Percentiles rank a stretch among this genome's conserved stretches.
These are phyloP conservation scores for Lophura swinhoii DNA, from an alignment of 2,797 vertebrate genomes.

Conservation along the genomic window DNA sequence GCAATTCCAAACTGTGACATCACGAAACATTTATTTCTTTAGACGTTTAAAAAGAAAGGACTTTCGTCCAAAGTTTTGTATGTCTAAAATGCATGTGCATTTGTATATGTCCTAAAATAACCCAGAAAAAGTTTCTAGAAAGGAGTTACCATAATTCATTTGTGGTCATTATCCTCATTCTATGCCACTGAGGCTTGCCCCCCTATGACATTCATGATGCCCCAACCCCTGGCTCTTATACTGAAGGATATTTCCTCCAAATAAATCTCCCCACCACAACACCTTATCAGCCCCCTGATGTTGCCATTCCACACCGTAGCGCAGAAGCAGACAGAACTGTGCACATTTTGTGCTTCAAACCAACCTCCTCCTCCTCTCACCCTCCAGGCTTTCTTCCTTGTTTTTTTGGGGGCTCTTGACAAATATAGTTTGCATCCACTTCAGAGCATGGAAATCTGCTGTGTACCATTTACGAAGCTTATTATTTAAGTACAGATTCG, in stretches of 20 bases:
- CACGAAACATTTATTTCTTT: not conserved
- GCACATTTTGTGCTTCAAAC: not conserved
- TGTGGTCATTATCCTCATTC: not conserved
- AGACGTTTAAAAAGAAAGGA: not conserved
- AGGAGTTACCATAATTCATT: not conserved
- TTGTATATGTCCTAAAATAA: not conserved
- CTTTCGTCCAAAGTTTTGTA: not conserved
- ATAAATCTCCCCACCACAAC: not conserved
- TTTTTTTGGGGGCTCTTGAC: not conserved
- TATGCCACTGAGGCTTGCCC: not conserved
- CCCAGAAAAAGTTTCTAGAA: accelerated
- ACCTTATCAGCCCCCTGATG: not conserved
- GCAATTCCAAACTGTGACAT: not conserved
- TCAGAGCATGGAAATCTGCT: not conserved
- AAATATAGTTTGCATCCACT: not conserved
- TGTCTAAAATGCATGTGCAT: accelerated
- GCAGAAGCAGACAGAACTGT: not conserved
- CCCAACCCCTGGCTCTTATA: not conserved
- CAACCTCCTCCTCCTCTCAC: not conserved
- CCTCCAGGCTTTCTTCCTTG: not conserved
- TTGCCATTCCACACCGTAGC: accelerated
- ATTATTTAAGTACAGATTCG: not conserved
- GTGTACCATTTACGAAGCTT: not conserved
- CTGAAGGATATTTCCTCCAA: not conserved
- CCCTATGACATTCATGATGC: not conserved